Percentiles rank a stretch among this genome's conserved stretches.
Conservation (phyloP, 2,113 vertebrate species). For the Chaetodon trifascialis region DNA sequence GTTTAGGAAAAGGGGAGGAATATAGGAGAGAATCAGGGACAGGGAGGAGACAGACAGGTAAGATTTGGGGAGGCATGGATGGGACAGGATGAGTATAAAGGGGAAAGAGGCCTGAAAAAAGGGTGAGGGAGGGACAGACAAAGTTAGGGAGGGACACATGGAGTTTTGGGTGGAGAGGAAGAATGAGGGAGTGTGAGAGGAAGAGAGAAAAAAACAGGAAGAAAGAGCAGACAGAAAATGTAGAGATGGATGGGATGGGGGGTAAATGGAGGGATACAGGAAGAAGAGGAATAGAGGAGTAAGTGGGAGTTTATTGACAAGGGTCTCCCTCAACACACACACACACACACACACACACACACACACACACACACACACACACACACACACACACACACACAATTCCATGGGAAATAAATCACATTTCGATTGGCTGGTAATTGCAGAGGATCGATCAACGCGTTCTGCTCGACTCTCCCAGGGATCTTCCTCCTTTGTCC, state of each 20-base stretch:
- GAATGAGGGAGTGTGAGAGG: conserved; percentile 3
- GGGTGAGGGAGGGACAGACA: neutral
- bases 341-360: conserved; percentile 27
- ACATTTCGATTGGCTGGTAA: conserved; percentile 99
- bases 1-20: neutral
- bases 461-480: conserved; percentile 77
- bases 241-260: conserved; percentile 46
- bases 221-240: conserved; percentile 15
- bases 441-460: conserved; percentile 96
- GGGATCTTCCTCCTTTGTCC: conserved; percentile 75
- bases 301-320: conserved; percentile 91
- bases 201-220: neutral
- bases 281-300: conserved; percentile 61
- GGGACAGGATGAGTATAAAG: neutral
- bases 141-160: neutral
- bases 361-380: conserved; percentile 33
- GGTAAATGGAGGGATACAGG: conserved; percentile 47
- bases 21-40: neutral
- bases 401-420: conserved; percentile 99
- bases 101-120: neutral
- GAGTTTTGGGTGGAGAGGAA: conserved; percentile 3
- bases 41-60: conserved; percentile 3
- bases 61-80: conserved; percentile 46
- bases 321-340: conserved; percentile 71
- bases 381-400: conserved; percentile 25